Evolutionary conservation across 1,140 invertebrate genomes (phyloP), one percentile per base, ranked within the genome.

Genomic region (Bemisia tabaci): DNA sequence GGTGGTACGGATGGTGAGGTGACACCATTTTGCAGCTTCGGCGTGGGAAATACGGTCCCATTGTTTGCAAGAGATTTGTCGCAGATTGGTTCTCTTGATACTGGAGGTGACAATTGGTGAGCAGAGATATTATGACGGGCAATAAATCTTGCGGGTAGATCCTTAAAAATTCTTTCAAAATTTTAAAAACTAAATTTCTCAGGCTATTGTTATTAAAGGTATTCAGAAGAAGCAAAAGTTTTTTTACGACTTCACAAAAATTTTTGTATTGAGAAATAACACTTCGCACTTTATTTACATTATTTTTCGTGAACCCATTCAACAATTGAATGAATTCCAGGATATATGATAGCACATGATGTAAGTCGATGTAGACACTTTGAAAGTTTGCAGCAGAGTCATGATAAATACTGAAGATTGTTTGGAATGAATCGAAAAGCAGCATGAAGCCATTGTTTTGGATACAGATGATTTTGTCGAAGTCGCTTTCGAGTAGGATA

Each of bases 371-470:
- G 17, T 48, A 48, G 17, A 48, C 33, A 48, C 33, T 48, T 48
- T 48, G 33, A 48, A 48, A 48, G 17, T 48, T 48, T 48, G 33
- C 17, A 2, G 91, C 93, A 21, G 92, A 92, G 77, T 96, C 93
- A 72, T 95, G 92, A 74, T 94, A 91, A 89, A 95, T 94, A 70
- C 91, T 87, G 79, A 95, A 92, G 65, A 95, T 78, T 69, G 91
- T 94, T 77, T 91, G 88, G 73, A 95, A 85, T 22, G 92, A 90
- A 83, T 89, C 73, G 17, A 79, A 77, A 70, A 68, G 86, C 82
- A 94, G 88, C 68, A 89, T 85, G 58, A 97, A 79, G 5, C 92
- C 94, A 63, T 89, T 87, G 73, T 94, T 92, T 69, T 89, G 93
- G 2, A 95, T 86, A 17, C 33, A 48, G 5, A 48, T 48, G 5